Evolutionary conservation across 2,113 vertebrate genomes (phyloP).

Genomic region (Numida meleagris): DNA sequence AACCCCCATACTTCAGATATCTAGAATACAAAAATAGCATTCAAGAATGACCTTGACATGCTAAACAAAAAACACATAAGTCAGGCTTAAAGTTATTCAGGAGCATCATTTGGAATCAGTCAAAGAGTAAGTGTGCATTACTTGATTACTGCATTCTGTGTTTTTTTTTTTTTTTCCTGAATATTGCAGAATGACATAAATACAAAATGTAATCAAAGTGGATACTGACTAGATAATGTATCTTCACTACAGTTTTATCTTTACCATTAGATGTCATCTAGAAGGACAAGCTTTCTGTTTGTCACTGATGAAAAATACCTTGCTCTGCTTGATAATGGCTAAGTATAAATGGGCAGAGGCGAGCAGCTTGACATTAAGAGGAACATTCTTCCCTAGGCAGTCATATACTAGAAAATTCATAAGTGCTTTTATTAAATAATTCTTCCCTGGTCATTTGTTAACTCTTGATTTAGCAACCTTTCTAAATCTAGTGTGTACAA

Average conservation of each 20-base stretch:
- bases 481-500: neutral
- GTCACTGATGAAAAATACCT: neutral
- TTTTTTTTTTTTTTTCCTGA: neutral
- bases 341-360: neutral
- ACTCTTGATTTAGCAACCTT: neutral
- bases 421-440: neutral
- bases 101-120: neutral
- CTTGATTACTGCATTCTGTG: neutral
- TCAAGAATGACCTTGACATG: neutral
- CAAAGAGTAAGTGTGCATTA: neutral
- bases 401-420: neutral
- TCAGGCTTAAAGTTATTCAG: neutral
- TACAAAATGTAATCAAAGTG: neutral
- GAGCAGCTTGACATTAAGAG: neutral
- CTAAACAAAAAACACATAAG: neutral
- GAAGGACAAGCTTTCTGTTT: neutral
- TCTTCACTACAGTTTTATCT: neutral
- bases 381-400: neutral
- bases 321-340: neutral
- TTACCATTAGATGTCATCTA: neutral
- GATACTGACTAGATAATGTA: neutral
- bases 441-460: neutral
- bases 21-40: neutral
- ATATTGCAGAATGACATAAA: neutral
- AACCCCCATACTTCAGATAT: neutral